Base-by-base conservation (phyloP, 2,797 vertebrate species). In the Astyanax mexicanus region DNA sequence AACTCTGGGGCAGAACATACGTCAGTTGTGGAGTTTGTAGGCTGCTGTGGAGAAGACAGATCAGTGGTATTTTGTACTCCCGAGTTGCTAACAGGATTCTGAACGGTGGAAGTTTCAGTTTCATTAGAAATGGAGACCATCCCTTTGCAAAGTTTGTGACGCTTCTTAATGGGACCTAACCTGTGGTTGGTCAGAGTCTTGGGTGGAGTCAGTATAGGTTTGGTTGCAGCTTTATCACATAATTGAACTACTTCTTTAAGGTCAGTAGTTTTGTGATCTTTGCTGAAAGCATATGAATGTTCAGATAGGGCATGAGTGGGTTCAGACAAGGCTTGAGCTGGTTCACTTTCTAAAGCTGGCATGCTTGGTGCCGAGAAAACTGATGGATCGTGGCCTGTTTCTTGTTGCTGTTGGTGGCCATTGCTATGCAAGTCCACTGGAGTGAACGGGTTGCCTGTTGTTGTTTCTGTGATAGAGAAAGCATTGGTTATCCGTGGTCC, bases 401-500 rank as follows among this genome's bases (percentile, higher is more conserved):
- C 95, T 1, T 93, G 94, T 10, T 90, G 90, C 86, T 94, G 95
- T 86, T 94, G 95, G 80, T 93, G 95, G 77, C 93, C 95, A 80
- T 80, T 93, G 3, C 90, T 91, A 74, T 91, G 91, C 84, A 95
- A 88, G 84, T 93, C 94, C 77, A 97, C 88, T 1, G 96, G 95
- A 82, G 95, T 96, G 88, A 98, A 98, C 81, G 94, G 94, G 89
- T 92, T 92, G 40, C 90, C 95, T 69, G 91, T 93, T 84, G 96
- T 95, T 0, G 92, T 95, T 85, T 99, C 96, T 77, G 93, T 96
- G 89, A 99, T 99, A 42, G 98, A 99, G 86, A 99, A 99, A 4
- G 98, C 98, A 73, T 99, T 99, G 72, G 97, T 99, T 86, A 99
- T 99, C 83, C 98, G 91, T 51, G 98, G 98, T 69, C 97, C 98